phyloP scores from a whole-genome alignment of 2,113 vertebrate species.

The Otis tarda region DNA sequence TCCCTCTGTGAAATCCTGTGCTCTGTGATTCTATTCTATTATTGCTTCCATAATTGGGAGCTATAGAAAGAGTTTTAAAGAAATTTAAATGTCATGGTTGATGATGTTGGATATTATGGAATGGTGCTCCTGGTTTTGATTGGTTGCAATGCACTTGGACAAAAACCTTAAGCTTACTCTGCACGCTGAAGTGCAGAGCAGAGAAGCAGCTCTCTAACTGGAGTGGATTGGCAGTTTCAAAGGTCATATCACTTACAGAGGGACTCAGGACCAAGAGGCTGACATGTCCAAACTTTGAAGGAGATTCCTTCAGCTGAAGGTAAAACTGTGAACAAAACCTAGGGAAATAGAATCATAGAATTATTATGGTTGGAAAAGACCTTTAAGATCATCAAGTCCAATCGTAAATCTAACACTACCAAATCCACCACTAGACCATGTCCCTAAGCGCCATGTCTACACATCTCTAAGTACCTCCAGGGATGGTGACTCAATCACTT shows the following conservation, averaged over 20 bases:
- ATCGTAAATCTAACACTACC: background rate
- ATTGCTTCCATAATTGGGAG: background rate
- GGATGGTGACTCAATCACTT: background rate
- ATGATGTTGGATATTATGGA: background rate
- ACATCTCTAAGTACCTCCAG: background rate
- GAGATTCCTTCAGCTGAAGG: background rate
- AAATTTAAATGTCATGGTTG: background rate
- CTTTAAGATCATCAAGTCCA: background rate
- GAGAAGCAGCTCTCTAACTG: background rate
- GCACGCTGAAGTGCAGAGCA: background rate
- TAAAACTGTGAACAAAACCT: background rate
- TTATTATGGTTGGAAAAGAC: background rate
- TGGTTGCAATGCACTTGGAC: background rate
- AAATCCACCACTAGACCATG: background rate
- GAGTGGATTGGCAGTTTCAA: background rate
- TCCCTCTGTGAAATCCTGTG: background rate
- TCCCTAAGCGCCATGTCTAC: background rate
- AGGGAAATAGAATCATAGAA: background rate
- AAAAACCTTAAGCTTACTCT: background rate
- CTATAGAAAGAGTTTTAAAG: background rate
- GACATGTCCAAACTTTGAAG: background rate
- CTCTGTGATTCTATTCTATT: too few species aligned
- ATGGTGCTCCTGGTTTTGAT: background rate
- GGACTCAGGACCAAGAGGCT: background rate
- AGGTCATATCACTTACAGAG: accelerated